Evolutionary conservation across 2,888 invertebrate genomes (phyloP), one percentile per base, ranked within the genome.

Genomic region (Ceramica pisi): DNA sequence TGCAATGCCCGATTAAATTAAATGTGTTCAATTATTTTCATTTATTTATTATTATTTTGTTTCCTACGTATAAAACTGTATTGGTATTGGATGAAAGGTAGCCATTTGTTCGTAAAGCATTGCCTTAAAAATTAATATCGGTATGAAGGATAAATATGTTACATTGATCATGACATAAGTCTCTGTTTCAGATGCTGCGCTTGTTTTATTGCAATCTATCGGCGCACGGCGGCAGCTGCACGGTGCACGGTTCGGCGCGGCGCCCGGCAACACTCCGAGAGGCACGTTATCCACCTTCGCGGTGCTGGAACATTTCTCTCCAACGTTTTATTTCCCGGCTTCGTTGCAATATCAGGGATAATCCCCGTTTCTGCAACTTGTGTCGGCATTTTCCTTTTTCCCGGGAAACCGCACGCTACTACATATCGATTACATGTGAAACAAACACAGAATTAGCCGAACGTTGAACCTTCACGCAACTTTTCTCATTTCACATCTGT

Each of bases 281-380:
- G 87, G 87, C 87, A 88, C 87, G 88, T 88, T 88, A 90, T 88
- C 89, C 87, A 89, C 88, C 87, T 86, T 83, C 80, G 76, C 84
- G 81, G 84, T 79, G 74, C 82, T 74, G 82, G 78, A 78, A 83
- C 84, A 84, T 86, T 86, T 78, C 84, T 82, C 78, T 81, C 78
- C 80, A 88, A 86, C 89, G 78, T 91, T 92, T 91, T 91, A 91
- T 89, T 85, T 88, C 86, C 83, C 83, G 75, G 85, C 84, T 86
- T 81, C 83, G 83, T 78, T 87, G 89, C 89, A 90, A 91, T 90
- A 90, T 87, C 86, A 75, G 80, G 87, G 89, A 92, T 92, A 90
- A 93, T 92, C 92, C 90, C 83, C 86, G 86, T 86, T 90, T 89
- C 88, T 90, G 82, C 88, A 89, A 90, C 88, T 90, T 81, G 86